A percentile compares a stretch with the other conserved stretches of the same genome.
Conservation (phyloP, 2,113 vertebrate species). For the Syngnathoides biaculeatus region DNA sequence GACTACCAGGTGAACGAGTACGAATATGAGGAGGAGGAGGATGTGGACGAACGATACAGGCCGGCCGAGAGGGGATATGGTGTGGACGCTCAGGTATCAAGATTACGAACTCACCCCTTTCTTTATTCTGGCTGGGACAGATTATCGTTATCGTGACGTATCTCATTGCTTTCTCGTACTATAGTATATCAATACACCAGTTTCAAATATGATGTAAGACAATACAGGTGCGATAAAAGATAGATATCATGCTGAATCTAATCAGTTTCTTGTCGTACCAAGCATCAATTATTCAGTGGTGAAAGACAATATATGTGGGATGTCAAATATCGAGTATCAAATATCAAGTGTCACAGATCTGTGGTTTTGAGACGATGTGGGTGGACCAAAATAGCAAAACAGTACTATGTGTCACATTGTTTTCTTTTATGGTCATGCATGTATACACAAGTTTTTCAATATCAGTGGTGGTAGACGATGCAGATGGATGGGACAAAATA, state of each 20-base stretch:
- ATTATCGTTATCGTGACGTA: neutral
- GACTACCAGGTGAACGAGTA: constrained; percentile 59
- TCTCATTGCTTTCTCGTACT: neutral
- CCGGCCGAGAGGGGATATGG: constrained; percentile 64
- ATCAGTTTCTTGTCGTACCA: too few relatives aligned
- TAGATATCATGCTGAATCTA: neutral
- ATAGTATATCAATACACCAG: neutral
- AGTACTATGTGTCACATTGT: too few relatives aligned
- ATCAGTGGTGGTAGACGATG: too few relatives aligned
- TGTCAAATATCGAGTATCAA: too few relatives aligned
- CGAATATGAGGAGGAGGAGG: constrained; percentile 70
- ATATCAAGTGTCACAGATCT: too few relatives aligned
- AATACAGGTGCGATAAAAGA: neutral
- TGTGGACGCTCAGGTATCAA: constrained; percentile 57
- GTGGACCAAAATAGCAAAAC: too few relatives aligned
- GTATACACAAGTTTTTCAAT: too few relatives aligned
- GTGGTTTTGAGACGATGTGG: too few relatives aligned
- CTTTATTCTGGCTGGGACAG: neutral
- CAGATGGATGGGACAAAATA: neutral
- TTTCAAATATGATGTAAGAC: neutral
- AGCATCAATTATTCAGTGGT: too few relatives aligned
- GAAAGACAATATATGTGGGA: too few relatives aligned
- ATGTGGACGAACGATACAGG: constrained; percentile 67
- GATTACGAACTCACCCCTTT: neutral
- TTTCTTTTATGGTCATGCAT: too few relatives aligned